Base-by-base conservation (phyloP, 1,140 invertebrate species). In the Drosophila melanica region DNA sequence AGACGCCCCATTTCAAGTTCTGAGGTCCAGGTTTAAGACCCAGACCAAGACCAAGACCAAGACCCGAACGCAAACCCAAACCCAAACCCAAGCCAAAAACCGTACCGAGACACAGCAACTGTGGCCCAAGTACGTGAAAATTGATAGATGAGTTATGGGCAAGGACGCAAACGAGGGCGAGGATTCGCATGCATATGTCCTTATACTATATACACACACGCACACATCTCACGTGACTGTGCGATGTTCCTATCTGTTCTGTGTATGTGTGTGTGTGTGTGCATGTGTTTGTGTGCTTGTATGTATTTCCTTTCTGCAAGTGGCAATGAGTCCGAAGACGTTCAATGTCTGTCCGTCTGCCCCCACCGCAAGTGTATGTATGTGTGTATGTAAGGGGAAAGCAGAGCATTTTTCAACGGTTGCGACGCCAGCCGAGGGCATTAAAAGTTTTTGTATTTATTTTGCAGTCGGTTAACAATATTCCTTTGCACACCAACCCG, bases 121-220 rank as follows among this genome's bases (percentile, higher is more conserved):
- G 87, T 53, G 72, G 77, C 77, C 75, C 85, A 85, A 90, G 89
- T 90, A 90, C 90, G 90, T 90, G 90, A 90, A 91, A 90, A 90
- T 90, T 90, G 90, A 90, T 90, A 90, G 90, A 90, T 90, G 90
- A 90, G 90, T 90, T 90, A 90, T 90, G 90, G 84, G 67, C 63
- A 51, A 62, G 72, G 33, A 53, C 18, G 41, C 42, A 30, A 39
- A 10, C 27, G 65, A 41, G 50, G 59, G 62, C 58, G 81, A 77
- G 81, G 81, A 71, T 82, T 70, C 66, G 60, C 85, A 90, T 89
- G 85, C 80, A 84, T 89, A 89, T 89, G 84, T 84, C 79, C 69
- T 71, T 77, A 73, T 51, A 71, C 65, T 67, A 58, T 7, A 27
- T 7, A 76, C 75, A 81, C 59, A 77, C 66, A 81, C 37, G 57